Evolutionary conservation across 2,797 vertebrate species (phyloP), one percentile per base, ranked within the genome.

Genomic region (Chelon auratus): DNA sequence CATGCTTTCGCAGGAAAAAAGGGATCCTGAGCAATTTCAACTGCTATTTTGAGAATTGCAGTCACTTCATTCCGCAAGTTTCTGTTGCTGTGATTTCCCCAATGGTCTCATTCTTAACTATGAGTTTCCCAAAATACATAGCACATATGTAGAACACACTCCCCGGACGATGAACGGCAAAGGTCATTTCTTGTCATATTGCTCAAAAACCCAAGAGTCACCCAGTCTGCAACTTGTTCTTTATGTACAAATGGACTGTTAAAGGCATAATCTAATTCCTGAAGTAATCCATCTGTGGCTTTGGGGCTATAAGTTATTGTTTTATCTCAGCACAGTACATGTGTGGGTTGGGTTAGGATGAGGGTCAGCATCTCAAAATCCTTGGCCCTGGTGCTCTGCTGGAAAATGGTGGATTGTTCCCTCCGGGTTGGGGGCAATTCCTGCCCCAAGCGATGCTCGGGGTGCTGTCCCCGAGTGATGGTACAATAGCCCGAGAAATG

Each of bases 61-160:
- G 53, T 81, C 62, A 72, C 62, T 73, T 65, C 9, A 63, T 61
- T 26, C 57, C 66, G 72, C 56, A 53, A 55, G 58, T 77, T 81
- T 80, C 45, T 73, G 61, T 48, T 69, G 58, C 53, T 58, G 55
- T 72, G 73, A 77, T 78, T 86, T 85, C 79, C 62, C 69, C 83
- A 62, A 81, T 39, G 61, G 54, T 77, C 55, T 82, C 18, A 63
- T 75, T 80, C 56, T 64, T 83, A 80, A 81, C 26, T 55, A 54
- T 50, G 52, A 61, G 33, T 58, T 72, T 71, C 58, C 75, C 78
- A 65, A 76, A 76, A 79, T 62, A 62, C 61, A 77, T 6, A 7
- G 17, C 17, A 68, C 33, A 54, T 48, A 74, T 18, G 54, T 33
- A 60, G 24, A 26, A 58, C 67, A 60, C 50, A 30, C 18, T 71